Evolutionary conservation across 2,113 vertebrate genomes (phyloP).

Genomic region (Elachura formosa): DNA sequence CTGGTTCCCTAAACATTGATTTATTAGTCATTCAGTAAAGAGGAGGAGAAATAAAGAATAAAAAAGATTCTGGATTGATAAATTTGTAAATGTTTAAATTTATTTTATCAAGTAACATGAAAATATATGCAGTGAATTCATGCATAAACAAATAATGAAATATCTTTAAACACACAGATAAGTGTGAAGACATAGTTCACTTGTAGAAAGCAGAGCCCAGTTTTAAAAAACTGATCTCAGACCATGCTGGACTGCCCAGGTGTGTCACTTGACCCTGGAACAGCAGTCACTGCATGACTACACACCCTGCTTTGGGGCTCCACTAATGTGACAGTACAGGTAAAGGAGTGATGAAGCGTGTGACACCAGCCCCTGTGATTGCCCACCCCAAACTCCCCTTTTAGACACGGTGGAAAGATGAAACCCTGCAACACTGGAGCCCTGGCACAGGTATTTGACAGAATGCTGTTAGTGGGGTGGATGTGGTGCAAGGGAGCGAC

Average conservation of each 20-base stretch:
- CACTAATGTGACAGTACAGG: rapidly evolving
- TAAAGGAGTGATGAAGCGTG: not conserved
- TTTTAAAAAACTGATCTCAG: not conserved
- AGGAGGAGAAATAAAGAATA: not conserved
- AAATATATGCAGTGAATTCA: not conserved
- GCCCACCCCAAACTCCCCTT: not conserved
- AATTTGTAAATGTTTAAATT: not conserved
- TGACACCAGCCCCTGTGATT: not conserved
- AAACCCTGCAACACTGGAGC: not conserved
- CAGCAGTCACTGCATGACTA: not conserved
- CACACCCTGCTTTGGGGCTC: not conserved
- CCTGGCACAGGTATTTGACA: not conserved
- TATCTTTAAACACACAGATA: not conserved
- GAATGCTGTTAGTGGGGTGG: rapidly evolving
- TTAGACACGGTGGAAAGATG: not conserved
- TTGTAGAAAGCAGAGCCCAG: not conserved
- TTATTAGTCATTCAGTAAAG: not conserved
- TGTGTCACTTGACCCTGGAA: not conserved
- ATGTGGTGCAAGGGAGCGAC: not conserved
- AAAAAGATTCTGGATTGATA: not conserved
- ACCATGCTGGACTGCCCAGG: rapidly evolving
- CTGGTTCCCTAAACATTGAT: not conserved
- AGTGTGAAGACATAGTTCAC: too few relatives aligned
- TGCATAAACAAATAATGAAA: not conserved
- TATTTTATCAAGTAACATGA: not conserved